Percentiles rank a stretch among this genome's conserved stretches.
These are phyloP conservation scores for Drosophila ironensis DNA, from an alignment of 1,140 invertebrate species.

Conservation along the genomic window DNA sequence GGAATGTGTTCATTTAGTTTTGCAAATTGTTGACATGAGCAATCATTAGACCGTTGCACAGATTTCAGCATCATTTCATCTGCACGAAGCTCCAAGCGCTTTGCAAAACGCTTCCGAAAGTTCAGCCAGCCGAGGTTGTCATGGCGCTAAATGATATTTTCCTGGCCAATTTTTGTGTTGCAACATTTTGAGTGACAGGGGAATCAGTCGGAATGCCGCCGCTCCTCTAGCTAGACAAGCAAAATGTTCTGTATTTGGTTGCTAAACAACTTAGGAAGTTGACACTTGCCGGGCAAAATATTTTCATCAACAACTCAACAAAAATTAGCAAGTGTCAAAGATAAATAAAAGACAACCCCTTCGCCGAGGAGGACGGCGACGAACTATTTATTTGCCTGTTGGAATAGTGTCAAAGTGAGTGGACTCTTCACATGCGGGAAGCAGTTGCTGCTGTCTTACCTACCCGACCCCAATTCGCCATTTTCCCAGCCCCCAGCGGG, in stretches of 20 bases:
- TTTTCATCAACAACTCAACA: conserved; percentile 66
- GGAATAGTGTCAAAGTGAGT: conserved; percentile 76
- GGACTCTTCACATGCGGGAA: conserved; percentile 67
- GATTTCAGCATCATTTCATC: conserved; percentile 64
- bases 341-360: conserved; percentile 63
- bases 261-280: conserved; percentile 80
- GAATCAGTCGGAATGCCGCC: background rate
- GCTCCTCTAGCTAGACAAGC: conserved; percentile 15
- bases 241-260: conserved; percentile 59
- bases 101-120: background rate
- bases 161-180: conserved; percentile 20
- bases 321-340: conserved; percentile 81
- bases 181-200: conserved; percentile 28
- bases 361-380: background rate
- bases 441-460: conserved; percentile 27
- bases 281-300: conserved; percentile 66
- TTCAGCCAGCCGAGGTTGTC: conserved; percentile 7
- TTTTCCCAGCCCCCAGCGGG: conserved; percentile 6
- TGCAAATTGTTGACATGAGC: conserved; percentile 80
- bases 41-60: conserved; percentile 72
- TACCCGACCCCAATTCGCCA: conserved; percentile 5
- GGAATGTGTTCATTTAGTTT: conserved; percentile 81
- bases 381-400: conserved; percentile 72
- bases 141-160: background rate
- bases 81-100: background rate